phyloP scores from a whole-genome alignment of 2,797 vertebrate genomes.

The Aeoliscus strigatus region DNA sequence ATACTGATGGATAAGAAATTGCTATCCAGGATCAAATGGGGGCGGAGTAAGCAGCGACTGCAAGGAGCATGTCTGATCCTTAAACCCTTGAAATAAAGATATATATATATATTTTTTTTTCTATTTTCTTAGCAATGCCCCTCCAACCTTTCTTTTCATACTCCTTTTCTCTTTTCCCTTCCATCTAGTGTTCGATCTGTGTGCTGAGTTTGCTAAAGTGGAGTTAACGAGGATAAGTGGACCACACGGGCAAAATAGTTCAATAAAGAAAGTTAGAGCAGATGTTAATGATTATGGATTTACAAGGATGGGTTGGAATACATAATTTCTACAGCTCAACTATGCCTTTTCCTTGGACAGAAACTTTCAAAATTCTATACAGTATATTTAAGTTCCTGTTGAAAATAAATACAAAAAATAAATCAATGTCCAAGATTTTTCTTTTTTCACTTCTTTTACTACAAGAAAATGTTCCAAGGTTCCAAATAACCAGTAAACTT shows the following conservation, averaged over 20 bases:
- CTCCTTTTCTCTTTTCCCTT: conserved; percentile 40
- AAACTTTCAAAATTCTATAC: conserved; percentile 27
- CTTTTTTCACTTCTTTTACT: conserved; percentile 25
- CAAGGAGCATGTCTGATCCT: conserved; percentile 20
- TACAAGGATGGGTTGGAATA: conserved; percentile 69
- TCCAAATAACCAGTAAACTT: conserved; percentile 50
- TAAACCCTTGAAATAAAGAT: conserved; percentile 43
- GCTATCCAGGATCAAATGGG: conserved; percentile 44
- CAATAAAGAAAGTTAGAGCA: conserved; percentile 77
- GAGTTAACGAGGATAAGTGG: conserved; percentile 80
- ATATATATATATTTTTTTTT: conserved; percentile 55
- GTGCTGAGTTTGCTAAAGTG: conserved; percentile 74
- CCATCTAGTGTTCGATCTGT: conserved; percentile 62
- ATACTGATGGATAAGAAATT: conserved; percentile 51
- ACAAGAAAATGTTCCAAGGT: conserved; percentile 38
- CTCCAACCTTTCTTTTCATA: conserved; percentile 25
- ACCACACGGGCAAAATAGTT: conserved; percentile 74
- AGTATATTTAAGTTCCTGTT: neutral
- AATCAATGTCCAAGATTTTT: too few relatives aligned
- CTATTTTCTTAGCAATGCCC: conserved; percentile 48
- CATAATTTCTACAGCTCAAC: conserved; percentile 59
- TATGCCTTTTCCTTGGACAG: conserved; percentile 12
- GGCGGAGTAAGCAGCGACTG: conserved; percentile 22
- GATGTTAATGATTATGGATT: conserved; percentile 84
- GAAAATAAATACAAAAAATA: too few relatives aligned